These are phyloP conservation scores for Amphimedon queenslandica DNA, from an alignment of 37 sponge, comb jelly and placozoan species.

Conservation along the genomic window DNA sequence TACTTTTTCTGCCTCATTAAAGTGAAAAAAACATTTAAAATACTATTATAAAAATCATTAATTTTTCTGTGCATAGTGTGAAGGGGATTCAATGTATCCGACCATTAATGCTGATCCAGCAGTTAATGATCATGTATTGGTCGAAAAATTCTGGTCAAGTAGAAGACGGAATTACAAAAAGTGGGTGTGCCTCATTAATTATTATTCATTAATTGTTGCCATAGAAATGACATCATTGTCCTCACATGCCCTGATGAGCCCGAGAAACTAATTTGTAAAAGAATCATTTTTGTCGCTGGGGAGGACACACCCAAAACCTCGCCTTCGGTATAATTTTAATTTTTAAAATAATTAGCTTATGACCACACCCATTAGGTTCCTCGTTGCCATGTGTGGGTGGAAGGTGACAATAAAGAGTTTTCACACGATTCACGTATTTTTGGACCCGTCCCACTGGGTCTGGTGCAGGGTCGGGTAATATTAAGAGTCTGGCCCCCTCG, in stretches of 20 bases:
- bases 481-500: slow-evolving; percentile 25
- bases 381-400: slow-evolving; percentile 64
- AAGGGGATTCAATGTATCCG: slow-evolving; percentile 30
- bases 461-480: slow-evolving; percentile 33
- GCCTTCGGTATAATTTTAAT: too few species aligned
- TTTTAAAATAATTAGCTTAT: not conserved
- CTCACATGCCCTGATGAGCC: slow-evolving; percentile 19
- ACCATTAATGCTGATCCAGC: slow-evolving; percentile 8
- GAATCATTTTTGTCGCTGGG: slow-evolving; percentile 27
- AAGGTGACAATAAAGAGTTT: slow-evolving; percentile 30
- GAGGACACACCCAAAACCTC: not conserved
- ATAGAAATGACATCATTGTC: slow-evolving; percentile 43
- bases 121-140: slow-evolving; percentile 7
- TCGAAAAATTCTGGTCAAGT: slow-evolving; percentile 1
- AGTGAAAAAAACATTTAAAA: too few species aligned
- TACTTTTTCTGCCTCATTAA: not conserved
- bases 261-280: slow-evolving; percentile 23
- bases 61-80: too few species aligned
- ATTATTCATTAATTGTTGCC: not conserved
- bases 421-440: slow-evolving; percentile 52
- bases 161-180: too few species aligned
- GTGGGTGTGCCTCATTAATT: too few species aligned
- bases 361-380: too few species aligned
- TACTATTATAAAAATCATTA: too few species aligned
- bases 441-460: slow-evolving; percentile 44